Evolutionary conservation across 2,113 vertebrate species (phyloP), one percentile per base, ranked within the genome.

Genomic region (Illadopsis cleaveri): DNA sequence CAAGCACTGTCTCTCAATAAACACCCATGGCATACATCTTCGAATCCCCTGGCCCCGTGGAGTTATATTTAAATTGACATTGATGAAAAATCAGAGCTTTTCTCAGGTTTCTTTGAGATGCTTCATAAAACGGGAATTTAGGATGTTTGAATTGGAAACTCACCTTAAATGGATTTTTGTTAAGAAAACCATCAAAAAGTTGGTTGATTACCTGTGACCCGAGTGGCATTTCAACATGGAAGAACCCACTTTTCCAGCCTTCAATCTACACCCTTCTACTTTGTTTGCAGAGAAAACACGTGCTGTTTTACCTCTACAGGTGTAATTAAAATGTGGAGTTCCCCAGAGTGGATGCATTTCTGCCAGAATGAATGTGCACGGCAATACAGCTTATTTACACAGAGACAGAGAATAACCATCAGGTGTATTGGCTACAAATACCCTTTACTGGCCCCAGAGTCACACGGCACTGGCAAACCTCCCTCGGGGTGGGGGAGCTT

Each of bases 401-500:
- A 20, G 40, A 47, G 42, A 28, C 42, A 38, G 33, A 57, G 30
- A 82, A 37, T 14, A 58, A 68, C 57, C 23, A 56, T 12, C 57
- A 28, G 48, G 12, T 58, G 5, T 25, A 6, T 27, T 4, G 47
- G 24, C 75, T 62, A 56, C 50, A 20, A 4, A 12, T 11, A 2
- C 1, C 12, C 20, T 78, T 61, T 38, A 28, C 65, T 9, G 38
- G 33, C 31, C 31, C 23, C 64, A 23, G 38, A 76, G 37, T 51
- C 38, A 23, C 4, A 57, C 33, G 31, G 40, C 18, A 8, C 28
- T 8, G 12, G 23, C 38, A 65, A 82, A 62, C 0, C 4, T 10
- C 5, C 7, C 64, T 6, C 1, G 3, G 37, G 12, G 2, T 2
- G 0, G 2, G 30, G 35, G 30, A 61, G 54, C 18, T 81, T 76